Evolutionary conservation across 1,140 invertebrate genomes (phyloP).

Genomic region (Carposina sasakii): DNA sequence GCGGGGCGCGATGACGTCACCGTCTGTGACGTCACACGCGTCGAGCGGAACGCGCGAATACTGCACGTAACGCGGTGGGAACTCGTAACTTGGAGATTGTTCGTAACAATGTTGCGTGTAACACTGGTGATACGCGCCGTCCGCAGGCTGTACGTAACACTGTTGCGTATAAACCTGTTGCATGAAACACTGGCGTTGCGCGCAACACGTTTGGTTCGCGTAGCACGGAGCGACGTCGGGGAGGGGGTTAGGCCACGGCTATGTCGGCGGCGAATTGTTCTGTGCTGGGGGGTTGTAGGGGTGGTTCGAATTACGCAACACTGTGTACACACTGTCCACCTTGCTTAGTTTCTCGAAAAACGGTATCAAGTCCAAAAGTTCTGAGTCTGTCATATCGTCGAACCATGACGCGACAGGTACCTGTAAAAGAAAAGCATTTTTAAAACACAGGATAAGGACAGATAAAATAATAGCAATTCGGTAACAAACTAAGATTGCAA

Average conservation of each 20-base stretch:
- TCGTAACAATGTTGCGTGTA: too few relatives aligned
- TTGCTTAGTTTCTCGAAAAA: constrained; percentile 96
- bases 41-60: background rate
- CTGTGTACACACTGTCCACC: constrained; percentile 94
- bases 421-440: constrained; percentile 70
- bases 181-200: too few relatives aligned
- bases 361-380: constrained; percentile 94
- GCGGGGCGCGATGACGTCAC: constrained; percentile 4
- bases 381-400: constrained; percentile 96
- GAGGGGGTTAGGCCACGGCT: too few relatives aligned
- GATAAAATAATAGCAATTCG: background rate
- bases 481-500: background rate
- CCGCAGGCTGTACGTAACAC: too few relatives aligned
- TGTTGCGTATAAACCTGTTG: too few relatives aligned
- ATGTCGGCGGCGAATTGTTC: constrained; percentile 62
- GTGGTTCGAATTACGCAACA: constrained; percentile 91
- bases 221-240: too few relatives aligned
- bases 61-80: constrained; percentile 7
- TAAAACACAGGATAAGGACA: background rate
- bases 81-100: too few relatives aligned
- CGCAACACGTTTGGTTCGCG: too few relatives aligned
- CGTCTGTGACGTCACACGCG: background rate
- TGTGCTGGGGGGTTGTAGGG: constrained; percentile 78
- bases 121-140: too few relatives aligned
- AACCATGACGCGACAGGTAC: constrained; percentile 98